Percentiles rank a stretch among this genome's conserved stretches.
These are phyloP conservation scores for Ceraclea dissimilis DNA, from an alignment of 2,888 invertebrate genomes.

Conservation along the genomic window DNA sequence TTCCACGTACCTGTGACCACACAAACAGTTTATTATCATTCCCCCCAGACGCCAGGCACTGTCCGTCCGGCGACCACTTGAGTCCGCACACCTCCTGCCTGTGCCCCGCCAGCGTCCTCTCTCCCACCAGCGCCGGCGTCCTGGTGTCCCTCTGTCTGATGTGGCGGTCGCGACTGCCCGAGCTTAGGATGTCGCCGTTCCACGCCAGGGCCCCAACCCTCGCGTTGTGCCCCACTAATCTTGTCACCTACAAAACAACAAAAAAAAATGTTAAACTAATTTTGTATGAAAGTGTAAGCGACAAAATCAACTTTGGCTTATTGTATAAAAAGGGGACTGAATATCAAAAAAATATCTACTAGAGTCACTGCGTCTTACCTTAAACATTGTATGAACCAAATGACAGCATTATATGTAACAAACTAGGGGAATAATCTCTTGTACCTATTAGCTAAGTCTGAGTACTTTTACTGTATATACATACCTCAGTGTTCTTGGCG, in stretches of 20 bases:
- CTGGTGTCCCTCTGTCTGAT: slow-evolving; percentile 93
- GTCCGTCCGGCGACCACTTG: slow-evolving; percentile 98
- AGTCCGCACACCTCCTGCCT: slow-evolving; percentile 96
- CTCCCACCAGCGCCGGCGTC: slow-evolving; percentile 67
- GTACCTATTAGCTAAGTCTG: too few relatives aligned
- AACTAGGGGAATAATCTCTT: too few relatives aligned
- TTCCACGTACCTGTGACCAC: slow-evolving; percentile 66
- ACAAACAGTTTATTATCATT: slow-evolving; percentile 95
- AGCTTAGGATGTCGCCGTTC: slow-evolving; percentile 95
- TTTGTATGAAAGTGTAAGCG: too few relatives aligned
- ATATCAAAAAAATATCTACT: too few relatives aligned
- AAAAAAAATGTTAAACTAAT: background rate
- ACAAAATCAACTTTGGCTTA: too few relatives aligned
- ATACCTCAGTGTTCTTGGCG: slow-evolving; percentile 77
- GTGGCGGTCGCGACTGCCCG: slow-evolving; percentile 88
- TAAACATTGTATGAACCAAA: too few relatives aligned
- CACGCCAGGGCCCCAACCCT: slow-evolving; percentile 91
- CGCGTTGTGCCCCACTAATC: slow-evolving; percentile 86
- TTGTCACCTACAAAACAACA: slow-evolving; percentile 58
- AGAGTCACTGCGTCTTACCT: too few relatives aligned
- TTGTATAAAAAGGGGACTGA: too few relatives aligned
- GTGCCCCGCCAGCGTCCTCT: slow-evolving; percentile 82
- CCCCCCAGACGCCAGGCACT: slow-evolving; percentile 95
- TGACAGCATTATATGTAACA: too few relatives aligned
- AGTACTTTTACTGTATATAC: background rate